Conservation (phyloP, 2,888 invertebrate species). For the Xestia ashworthii region DNA sequence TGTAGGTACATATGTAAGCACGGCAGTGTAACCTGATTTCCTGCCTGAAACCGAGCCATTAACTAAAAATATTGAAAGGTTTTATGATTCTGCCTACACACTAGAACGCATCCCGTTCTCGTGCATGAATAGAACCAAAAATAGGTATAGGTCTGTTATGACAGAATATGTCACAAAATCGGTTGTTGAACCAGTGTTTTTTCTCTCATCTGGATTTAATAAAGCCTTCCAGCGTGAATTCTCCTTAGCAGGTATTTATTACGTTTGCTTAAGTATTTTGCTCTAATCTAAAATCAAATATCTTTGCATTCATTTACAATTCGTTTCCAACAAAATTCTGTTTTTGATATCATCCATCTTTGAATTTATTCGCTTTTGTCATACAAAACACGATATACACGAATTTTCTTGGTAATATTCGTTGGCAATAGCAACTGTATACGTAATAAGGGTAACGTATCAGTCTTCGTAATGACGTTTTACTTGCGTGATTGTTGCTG, state of each 20-base stretch:
- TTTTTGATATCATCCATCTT: neutral
- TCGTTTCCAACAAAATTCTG: neutral
- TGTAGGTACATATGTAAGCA: constrained; percentile 38
- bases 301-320: neutral
- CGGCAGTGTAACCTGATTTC: constrained; percentile 14
- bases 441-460: constrained; percentile 77
- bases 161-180: neutral
- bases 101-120: neutral
- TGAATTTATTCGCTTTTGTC: neutral
- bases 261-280: neutral
- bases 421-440: constrained; percentile 62
- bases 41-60: constrained; percentile 20
- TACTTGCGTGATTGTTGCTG: constrained; percentile 86
- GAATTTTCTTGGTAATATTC: neutral
- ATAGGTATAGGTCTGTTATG: neutral
- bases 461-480: constrained; percentile 85
- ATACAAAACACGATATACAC: constrained; percentile 2
- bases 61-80: constrained; percentile 22
- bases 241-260: neutral
- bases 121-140: too few relatives aligned
- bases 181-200: neutral
- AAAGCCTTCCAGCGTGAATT: neutral
- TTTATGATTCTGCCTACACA: constrained; percentile 1
- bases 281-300: neutral
- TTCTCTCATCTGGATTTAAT: neutral